Evolutionary conservation across 2,888 invertebrate species (phyloP).

Genomic region (Cylloceria caligata): DNA sequence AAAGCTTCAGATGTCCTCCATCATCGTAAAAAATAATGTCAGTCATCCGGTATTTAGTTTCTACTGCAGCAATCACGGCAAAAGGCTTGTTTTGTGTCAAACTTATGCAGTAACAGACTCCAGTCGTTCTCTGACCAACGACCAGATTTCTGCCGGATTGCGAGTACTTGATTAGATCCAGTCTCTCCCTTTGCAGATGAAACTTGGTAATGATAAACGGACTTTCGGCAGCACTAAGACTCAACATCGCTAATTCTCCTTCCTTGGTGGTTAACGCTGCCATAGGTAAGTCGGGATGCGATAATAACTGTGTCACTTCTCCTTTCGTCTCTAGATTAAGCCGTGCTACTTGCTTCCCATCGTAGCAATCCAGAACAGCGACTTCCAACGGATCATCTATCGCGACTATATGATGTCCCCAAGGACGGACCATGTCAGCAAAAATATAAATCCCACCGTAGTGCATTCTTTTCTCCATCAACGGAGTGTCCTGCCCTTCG

Average conservation of each 20-base stretch:
- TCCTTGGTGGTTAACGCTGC: conserved; percentile 70
- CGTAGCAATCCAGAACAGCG: conserved; percentile 72
- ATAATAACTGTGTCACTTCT: conserved; percentile 69
- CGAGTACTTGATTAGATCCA: conserved; percentile 80
- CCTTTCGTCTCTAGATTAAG: conserved; percentile 72
- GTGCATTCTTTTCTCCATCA: conserved; percentile 65
- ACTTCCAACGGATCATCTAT: conserved; percentile 72
- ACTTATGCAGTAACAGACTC: conserved; percentile 76
- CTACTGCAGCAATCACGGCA: conserved; percentile 68
- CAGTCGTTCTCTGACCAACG: conserved; percentile 72
- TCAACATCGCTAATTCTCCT: conserved; percentile 77
- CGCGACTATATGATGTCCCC: conserved; percentile 77
- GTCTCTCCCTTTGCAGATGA: conserved; percentile 71
- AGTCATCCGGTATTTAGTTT: conserved; percentile 64
- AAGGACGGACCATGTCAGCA: conserved; percentile 79
- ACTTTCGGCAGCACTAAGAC: conserved; percentile 68
- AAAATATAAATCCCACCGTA: conserved; percentile 73
- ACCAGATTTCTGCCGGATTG: conserved; percentile 72
- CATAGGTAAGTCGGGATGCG: conserved; percentile 78
- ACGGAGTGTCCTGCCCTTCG: conserved; percentile 45
- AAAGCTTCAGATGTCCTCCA: conserved; percentile 68
- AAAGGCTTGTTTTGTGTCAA: conserved; percentile 66
- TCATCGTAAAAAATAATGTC: conserved; percentile 76
- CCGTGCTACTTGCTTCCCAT: conserved; percentile 71
- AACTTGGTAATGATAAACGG: conserved; percentile 72